These are phyloP conservation scores for Knipowitschia caucasica DNA, from an alignment of 2,797 vertebrate genomes.

Conservation along the genomic window DNA sequence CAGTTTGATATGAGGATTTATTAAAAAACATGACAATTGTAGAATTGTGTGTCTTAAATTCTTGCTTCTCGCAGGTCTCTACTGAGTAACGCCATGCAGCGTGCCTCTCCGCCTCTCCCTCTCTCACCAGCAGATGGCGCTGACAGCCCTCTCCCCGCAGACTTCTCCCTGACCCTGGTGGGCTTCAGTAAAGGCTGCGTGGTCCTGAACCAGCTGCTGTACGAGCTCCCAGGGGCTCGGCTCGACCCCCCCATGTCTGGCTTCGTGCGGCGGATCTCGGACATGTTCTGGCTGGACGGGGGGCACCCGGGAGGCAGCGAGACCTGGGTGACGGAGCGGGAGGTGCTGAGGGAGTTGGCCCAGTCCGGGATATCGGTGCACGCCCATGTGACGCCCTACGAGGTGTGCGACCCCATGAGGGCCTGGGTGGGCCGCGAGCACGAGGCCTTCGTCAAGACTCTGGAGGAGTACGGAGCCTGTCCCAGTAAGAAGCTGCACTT, in stretches of 20 bases:
- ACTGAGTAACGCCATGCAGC: constrained; percentile 85
- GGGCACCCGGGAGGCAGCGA: constrained; percentile 93
- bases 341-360: constrained; percentile 82
- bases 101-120: constrained; percentile 60
- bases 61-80: constrained; percentile 67
- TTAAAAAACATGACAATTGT: too few species aligned
- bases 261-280: constrained; percentile 81
- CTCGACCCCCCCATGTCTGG: constrained; percentile 75
- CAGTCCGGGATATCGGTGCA: constrained; percentile 82
- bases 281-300: constrained; percentile 95
- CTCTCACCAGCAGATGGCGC: constrained; percentile 55
- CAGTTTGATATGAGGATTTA: too few species aligned
- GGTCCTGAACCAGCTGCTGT: constrained; percentile 94
- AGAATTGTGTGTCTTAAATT: too few species aligned
- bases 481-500: constrained; percentile 87
- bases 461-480: constrained; percentile 82
- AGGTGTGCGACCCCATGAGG: constrained; percentile 91
- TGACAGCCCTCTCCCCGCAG: constrained; percentile 39
- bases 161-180: constrained; percentile 82
- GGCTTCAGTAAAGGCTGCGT: constrained; percentile 99
- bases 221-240: constrained; percentile 85
- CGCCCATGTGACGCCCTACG: constrained; percentile 93
- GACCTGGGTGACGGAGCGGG: constrained; percentile 91
- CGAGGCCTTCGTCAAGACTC: constrained; percentile 81
- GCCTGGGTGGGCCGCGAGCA: constrained; percentile 97